These are phyloP conservation scores for Lates calcarifer DNA, from an alignment of 2,113 vertebrate species.

Conservation along the genomic window DNA sequence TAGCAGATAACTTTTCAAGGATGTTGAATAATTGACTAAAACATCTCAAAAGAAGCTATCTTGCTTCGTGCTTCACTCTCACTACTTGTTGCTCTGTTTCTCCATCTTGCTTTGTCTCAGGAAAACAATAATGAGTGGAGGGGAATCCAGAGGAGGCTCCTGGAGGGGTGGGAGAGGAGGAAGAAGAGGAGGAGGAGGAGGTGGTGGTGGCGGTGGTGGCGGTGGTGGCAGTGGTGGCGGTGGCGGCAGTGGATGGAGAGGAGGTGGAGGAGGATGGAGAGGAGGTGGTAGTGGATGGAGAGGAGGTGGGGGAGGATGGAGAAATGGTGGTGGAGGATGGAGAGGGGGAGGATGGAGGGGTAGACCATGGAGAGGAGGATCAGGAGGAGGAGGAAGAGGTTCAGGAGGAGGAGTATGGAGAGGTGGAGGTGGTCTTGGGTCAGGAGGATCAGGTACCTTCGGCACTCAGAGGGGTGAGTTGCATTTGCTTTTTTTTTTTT, in stretches of 20 bases:
- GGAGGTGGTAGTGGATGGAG: slow-evolving; percentile 33
- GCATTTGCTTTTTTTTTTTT: background rate
- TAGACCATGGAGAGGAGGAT: slow-evolving; percentile 43
- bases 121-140: slow-evolving; percentile 76
- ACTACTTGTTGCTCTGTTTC: background rate
- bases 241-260: slow-evolving; percentile 21
- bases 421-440: slow-evolving; percentile 11
- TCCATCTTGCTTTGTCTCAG: background rate
- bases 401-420: slow-evolving; percentile 21
- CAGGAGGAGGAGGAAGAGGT: background rate
- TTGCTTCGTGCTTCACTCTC: background rate
- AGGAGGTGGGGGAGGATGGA: slow-evolving; percentile 38
- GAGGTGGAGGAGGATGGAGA: background rate
- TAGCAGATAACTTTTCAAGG: no score
- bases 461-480: slow-evolving; percentile 67
- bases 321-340: slow-evolving; percentile 33
- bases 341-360: slow-evolving; percentile 16
- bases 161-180: slow-evolving; percentile 76
- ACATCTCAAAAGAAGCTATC: background rate
- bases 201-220: slow-evolving; percentile 38
- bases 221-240: no score
- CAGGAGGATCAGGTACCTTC: slow-evolving; percentile 13
- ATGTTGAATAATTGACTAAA: no score
- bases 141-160: slow-evolving; percentile 70
- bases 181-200: slow-evolving; percentile 54